These are phyloP conservation scores for Scaptomyza cyrtandrae DNA, from an alignment of 2,888 invertebrate species.

Conservation along the genomic window DNA sequence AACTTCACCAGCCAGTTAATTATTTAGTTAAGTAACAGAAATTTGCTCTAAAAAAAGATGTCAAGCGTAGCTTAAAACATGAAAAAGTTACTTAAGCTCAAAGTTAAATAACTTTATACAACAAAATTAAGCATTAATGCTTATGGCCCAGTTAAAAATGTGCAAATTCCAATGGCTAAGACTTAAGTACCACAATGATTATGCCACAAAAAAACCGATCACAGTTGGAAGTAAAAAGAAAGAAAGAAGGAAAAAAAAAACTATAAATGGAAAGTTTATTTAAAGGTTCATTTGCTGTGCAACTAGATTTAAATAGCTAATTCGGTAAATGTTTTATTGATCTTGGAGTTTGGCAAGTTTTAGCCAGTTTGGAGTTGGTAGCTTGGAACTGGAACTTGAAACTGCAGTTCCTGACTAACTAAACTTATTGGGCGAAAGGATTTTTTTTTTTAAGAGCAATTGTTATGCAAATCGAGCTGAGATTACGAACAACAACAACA, in stretches of 20 bases:
- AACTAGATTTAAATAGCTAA: slow-evolving; percentile 48
- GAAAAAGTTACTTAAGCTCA: neutral
- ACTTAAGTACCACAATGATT: neutral
- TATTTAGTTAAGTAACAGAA: neutral
- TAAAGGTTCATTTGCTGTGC: slow-evolving; percentile 60
- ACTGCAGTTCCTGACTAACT: slow-evolving; percentile 33
- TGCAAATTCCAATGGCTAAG: neutral
- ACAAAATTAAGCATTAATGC: neutral
- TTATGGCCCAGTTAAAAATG: neutral
- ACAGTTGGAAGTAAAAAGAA: neutral
- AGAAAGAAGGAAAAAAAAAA: neutral
- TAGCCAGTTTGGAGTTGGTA: slow-evolving; percentile 6
- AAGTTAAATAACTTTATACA: neutral
- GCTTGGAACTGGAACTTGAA: neutral
- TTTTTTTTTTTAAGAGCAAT: slow-evolving; percentile 51
- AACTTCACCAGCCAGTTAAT: neutral
- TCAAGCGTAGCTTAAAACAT: neutral
- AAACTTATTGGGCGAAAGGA: slow-evolving; percentile 75
- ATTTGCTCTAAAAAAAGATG: neutral
- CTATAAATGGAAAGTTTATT: slow-evolving; percentile 62
- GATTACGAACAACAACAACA: slow-evolving; percentile 53
- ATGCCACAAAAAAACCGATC: slow-evolving; percentile 7
- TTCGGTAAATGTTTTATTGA: slow-evolving; percentile 68
- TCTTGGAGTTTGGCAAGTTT: slow-evolving; percentile 2
- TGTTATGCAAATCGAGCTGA: slow-evolving; percentile 76